Percentiles rank a stretch among this genome's conserved stretches.
phyloP scores from a whole-genome alignment of 2,797 vertebrate species.

The Hydrophis major region DNA sequence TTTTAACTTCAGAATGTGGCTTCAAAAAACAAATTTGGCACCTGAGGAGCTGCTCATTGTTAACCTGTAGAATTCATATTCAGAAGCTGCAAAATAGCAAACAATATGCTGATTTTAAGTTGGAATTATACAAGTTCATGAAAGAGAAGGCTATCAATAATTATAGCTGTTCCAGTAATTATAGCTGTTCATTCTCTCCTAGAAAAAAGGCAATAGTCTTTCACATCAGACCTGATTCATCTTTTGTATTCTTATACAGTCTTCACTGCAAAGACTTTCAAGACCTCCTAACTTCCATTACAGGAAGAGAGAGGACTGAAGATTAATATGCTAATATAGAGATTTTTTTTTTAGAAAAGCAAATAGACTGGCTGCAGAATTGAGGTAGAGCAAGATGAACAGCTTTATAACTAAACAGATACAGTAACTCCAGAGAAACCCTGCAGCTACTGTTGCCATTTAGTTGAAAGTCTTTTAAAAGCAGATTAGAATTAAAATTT shows the following conservation, averaged over 20 bases:
- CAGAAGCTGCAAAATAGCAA: not conserved
- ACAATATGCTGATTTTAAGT: not conserved
- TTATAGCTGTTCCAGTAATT: not conserved
- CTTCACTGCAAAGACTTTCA: not conserved
- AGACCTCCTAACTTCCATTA: not conserved
- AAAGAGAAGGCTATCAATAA: not conserved
- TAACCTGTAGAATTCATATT: not conserved
- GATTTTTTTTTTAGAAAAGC: not conserved
- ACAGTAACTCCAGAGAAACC: not conserved
- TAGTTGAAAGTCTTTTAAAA: not conserved
- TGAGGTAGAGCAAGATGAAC: not conserved
- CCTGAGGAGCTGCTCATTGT: not conserved
- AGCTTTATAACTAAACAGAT: not conserved
- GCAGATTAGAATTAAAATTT: not conserved
- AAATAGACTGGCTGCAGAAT: not conserved
- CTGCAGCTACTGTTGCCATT: not conserved
- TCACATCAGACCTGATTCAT: not conserved
- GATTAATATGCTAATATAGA: not conserved
- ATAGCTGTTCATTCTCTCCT: not conserved
- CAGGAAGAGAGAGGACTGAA: not conserved
- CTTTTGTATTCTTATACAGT: not conserved
- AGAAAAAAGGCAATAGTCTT: not conserved
- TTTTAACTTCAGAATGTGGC: not conserved
- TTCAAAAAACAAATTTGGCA: not conserved
- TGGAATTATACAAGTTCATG: not conserved